Evolutionary conservation across 2,888 invertebrate genomes (phyloP).

Genomic region (Allolobophora icterica): DNA sequence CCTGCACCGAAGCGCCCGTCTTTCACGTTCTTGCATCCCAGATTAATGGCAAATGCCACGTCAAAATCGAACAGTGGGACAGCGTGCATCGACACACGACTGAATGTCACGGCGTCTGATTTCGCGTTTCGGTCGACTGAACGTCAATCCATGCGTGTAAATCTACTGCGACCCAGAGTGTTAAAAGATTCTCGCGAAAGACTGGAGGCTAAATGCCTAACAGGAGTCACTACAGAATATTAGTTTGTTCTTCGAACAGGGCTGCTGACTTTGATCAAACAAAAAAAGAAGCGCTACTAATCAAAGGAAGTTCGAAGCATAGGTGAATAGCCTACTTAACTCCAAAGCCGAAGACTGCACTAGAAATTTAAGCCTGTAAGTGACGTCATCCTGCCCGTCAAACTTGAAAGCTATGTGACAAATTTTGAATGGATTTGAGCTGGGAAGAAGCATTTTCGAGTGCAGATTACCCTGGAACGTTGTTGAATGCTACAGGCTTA

Average conservation of each 20-base stretch:
- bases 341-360: not conserved
- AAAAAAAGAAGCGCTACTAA: not conserved
- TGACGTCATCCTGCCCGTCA: not conserved
- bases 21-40: not conserved
- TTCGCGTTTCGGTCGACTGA: not conserved
- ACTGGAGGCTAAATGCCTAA: not conserved
- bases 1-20: not conserved
- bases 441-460: not conserved
- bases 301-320: not conserved
- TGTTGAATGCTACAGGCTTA: not conserved
- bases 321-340: not conserved
- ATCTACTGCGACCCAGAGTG: not conserved
- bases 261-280: not conserved
- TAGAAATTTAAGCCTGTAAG: not conserved
- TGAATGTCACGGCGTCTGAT: not conserved
- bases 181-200: not conserved
- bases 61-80: not conserved
- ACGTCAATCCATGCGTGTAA: slow-evolving; percentile 9
- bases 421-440: not conserved
- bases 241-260: not conserved
- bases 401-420: not conserved
- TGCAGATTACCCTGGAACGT: not conserved
- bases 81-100: not conserved
- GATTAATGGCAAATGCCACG: slow-evolving; percentile 17
- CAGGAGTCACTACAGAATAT: not conserved